These are phyloP conservation scores for Yponomeuta evonymella DNA, from an alignment of 2,888 invertebrate species.

Conservation along the genomic window DNA sequence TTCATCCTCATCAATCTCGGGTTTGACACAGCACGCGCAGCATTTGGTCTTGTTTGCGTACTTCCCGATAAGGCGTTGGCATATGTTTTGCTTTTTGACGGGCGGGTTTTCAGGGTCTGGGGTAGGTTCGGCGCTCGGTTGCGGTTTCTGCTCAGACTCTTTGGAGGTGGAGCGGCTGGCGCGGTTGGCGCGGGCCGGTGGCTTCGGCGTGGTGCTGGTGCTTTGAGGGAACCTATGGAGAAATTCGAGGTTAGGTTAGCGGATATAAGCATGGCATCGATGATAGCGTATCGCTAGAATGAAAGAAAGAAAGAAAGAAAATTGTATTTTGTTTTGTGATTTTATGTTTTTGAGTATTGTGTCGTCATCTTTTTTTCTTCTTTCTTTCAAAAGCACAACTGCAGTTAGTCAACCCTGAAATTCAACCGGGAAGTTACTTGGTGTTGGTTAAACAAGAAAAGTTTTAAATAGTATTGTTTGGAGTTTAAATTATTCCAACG, in stretches of 20 bases:
- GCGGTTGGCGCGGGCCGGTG: constrained; percentile 53
- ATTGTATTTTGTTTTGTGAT: too few species aligned
- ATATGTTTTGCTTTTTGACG: constrained; percentile 50
- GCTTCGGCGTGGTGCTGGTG: constrained; percentile 65
- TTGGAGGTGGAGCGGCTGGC: constrained; percentile 23
- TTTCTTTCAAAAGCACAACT: too few species aligned
- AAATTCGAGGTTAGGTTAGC: background rate
- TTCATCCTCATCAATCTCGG: constrained; percentile 36
- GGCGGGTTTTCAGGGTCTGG: constrained; percentile 26
- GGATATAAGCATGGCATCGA: background rate
- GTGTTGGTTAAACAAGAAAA: too few species aligned
- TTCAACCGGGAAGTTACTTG: too few species aligned
- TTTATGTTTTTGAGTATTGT: too few species aligned
- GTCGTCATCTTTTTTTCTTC: too few species aligned
- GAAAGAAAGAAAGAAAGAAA: too few species aligned
- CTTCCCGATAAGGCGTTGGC: constrained; percentile 55
- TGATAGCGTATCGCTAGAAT: too few species aligned
- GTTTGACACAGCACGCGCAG: constrained; percentile 66
- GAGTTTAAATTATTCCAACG: too few species aligned
- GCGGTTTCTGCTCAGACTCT: constrained; percentile 31
- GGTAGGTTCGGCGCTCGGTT: constrained; percentile 30
- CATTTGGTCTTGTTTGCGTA: constrained; percentile 51
- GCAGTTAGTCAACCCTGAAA: too few species aligned
- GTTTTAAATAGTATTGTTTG: too few species aligned
- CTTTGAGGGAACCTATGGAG: constrained; percentile 61